Base-by-base conservation (phyloP, 2,888 invertebrate species). In the Disparrhopalites patrizii region DNA sequence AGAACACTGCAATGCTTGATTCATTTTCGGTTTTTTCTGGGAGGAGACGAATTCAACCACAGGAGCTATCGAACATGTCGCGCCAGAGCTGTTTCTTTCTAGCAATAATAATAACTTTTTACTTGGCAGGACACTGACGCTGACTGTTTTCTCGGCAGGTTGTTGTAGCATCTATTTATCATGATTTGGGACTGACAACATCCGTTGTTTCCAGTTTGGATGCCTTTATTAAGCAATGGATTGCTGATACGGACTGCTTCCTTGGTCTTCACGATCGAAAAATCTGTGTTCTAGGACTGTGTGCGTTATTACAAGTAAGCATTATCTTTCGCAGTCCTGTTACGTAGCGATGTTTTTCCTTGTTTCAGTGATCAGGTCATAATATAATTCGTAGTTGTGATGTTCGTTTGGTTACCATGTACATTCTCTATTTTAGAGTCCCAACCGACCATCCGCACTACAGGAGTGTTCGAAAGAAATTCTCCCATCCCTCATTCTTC, bases 141-240 rank as follows among this genome's bases (percentile, higher is more conserved):
- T 43, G 20, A 23, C 7, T 58, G 25, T 10, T 43, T n/a, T 54
- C 55, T 30, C 66, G 71, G 1, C 79, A 89, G 85, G 96, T 97
- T 56, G 88, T 97, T 40, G 95, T 98, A 73, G 95, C 97, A 8
- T 93, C 94, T 38, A 82, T 98, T 63, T 94, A 93, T 79, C 92
- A 91, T 79, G 92, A 93, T 80, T 90, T 95, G 0, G 87, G 86
- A 71, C 81, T 95, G 66, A 81, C 82, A 40, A 85, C 87, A 65
- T 86, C 88, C 28, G 85, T 86, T 71, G 89, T 90, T 61, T 87
- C 91, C 50, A 88, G 93, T 74, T 88, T 91, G 38, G 87, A 90
- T 65, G 93, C 94, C 80, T 97, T 97, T 79, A 88, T 97, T 75
- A 92, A 93, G 78, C 96, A 96, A 79, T 97, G 96, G 96, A 85